Base-by-base conservation (phyloP, 2,113 vertebrate species). In the Lamprotornis superbus region DNA sequence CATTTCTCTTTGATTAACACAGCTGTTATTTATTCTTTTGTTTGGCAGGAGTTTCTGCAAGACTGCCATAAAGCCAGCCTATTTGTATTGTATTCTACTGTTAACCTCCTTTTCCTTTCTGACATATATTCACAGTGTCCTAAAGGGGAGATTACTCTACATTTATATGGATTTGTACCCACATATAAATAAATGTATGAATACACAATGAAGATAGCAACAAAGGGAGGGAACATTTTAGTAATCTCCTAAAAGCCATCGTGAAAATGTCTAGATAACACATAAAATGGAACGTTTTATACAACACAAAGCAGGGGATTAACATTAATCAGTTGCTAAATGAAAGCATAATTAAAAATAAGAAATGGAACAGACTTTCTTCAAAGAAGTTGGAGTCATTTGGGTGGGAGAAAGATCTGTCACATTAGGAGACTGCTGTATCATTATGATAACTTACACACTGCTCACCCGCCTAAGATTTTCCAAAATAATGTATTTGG, bases 1-100 rank as follows among this genome's bases (percentile, higher is more conserved):
- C 94, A 96, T 73, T 91, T 90, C 60, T 49, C 56, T 96, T 94
- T 93, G 86, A 92, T 95, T 95, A 96, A 84, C 44, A 90, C 50
- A 88, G 37, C 35, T 81, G 64, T 86, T 94, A 71, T 76, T 94
- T 89, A 87, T 46, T 89, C 84, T 91, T 91, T 84, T 61, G 19
- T 59, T 96, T 87, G 75, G 77, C 49, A 95, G 68, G 30, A 73
- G 46, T 65, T 96, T 87, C 74, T 94, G 69, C 69, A 75, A 90
- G 77, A 53, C 17, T 8, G 11, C 89, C 33, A 39, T 42, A 74
- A 91, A 94, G n/a, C 76, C 21, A 91, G 60, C 35, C 46, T 69
- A n/a, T 79, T 92, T 91, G 42, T 59, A 55, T 59, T 92, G 25
- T 77, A 70, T 55, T 87, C 56, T 70, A n/a, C 18, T 2, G 2